A percentile compares a stretch with the other conserved stretches of the same genome.
Evolutionary conservation across 92 coral and sea anemone species (phyloP).

Genomic region (Chrysogorgia sp.): DNA sequence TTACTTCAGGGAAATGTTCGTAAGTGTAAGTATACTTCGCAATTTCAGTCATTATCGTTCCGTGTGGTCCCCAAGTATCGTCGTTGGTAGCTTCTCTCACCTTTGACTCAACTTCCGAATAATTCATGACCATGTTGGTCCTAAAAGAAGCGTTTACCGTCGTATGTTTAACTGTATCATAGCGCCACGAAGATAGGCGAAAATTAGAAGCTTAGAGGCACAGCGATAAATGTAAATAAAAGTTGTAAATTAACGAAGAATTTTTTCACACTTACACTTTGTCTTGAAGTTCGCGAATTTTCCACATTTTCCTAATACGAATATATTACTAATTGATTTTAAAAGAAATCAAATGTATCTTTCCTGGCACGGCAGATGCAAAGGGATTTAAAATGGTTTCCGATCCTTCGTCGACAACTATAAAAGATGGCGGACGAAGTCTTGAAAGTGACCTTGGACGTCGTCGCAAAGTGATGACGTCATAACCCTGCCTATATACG

Average conservation of each 20-base stretch:
- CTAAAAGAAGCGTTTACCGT: conserved; percentile 47
- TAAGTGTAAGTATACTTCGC: conserved; percentile 93
- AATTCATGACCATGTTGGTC: conserved; percentile 98
- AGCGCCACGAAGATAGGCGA: conserved; percentile 39
- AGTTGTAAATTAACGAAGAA: not conserved
- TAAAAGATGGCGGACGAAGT: conserved; percentile 23
- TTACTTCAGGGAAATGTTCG: conserved; percentile 97
- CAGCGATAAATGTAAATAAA: not conserved
- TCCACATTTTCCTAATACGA: conserved; percentile 75
- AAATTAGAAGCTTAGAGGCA: conserved; percentile 16
- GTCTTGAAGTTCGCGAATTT: conserved; percentile 91
- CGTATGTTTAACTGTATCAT: conserved; percentile 44
- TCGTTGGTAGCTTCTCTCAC: conserved; percentile 99
- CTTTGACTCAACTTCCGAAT: conserved; percentile 94
- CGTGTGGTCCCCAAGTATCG: conserved; percentile 99
- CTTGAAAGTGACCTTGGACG: conserved; percentile 7
- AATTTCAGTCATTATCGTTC: conserved; percentile 88
- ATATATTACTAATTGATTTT: not conserved
- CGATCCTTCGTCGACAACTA: conserved; percentile 19
- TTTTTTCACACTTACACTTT: conserved; percentile 79
- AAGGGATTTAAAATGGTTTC: conserved; percentile 41
- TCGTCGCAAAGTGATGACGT: conserved; percentile 18
- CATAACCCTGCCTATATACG: conserved; percentile 20
- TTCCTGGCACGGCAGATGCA: conserved; percentile 32
- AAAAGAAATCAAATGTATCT: not conserved